Percentiles rank a stretch among this genome's conserved stretches.
Evolutionary conservation across 2,797 vertebrate genomes (phyloP).

Genomic region (Petrocephalus sullivani): DNA sequence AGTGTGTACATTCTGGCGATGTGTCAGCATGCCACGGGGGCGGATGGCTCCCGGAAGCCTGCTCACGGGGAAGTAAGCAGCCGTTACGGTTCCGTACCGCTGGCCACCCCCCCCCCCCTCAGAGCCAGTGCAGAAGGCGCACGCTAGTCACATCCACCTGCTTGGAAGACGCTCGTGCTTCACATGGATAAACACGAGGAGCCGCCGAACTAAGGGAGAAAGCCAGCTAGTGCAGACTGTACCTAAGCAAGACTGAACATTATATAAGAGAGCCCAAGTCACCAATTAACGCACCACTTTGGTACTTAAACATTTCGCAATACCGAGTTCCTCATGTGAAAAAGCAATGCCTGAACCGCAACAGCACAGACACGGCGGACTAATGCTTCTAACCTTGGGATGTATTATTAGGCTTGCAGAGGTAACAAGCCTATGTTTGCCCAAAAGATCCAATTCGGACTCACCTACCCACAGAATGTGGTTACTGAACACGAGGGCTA

Average conservation of each 20-base stretch:
- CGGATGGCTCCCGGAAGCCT: constrained; percentile 9
- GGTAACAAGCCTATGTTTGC: not conserved
- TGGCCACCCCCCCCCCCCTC: not conserved
- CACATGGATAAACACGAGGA: not conserved
- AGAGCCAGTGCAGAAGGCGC: not conserved
- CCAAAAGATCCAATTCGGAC: not conserved
- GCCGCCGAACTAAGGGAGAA: not conserved
- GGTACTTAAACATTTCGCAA: not conserved
- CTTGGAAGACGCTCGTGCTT: not conserved
- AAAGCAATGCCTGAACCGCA: not conserved
- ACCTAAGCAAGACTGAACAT: not conserved
- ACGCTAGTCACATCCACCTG: not conserved
- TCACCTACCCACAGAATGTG: not conserved
- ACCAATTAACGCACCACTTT: not conserved
- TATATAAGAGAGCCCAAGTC: not conserved
- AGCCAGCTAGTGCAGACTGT: not conserved
- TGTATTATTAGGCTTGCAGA: not conserved
- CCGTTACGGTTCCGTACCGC: constrained; percentile 9
- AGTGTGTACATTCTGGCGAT: not conserved
- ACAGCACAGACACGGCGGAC: not conserved
- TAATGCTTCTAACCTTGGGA: not conserved
- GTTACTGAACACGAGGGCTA: not conserved
- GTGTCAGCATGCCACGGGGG: not conserved
- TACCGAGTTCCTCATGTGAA: not conserved
- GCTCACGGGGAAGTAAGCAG: not conserved